Evolutionary conservation across 2,888 invertebrate genomes (phyloP), one percentile per base, ranked within the genome.

Genomic region (Plusia festucae): DNA sequence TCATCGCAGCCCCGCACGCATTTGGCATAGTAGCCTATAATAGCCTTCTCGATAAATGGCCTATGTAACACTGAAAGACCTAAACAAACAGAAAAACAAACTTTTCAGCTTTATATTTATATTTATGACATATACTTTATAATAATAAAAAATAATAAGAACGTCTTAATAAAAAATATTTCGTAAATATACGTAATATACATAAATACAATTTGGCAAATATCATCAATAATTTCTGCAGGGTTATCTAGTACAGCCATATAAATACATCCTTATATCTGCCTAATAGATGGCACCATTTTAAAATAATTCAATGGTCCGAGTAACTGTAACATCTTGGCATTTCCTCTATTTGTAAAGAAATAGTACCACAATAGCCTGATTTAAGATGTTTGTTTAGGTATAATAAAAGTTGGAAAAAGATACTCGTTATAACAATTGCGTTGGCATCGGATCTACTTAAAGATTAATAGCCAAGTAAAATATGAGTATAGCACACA

Each of bases 391-490:
- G 22, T 52, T 52, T 52, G 22, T 52, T 52, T 27, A 22, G 24
- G 24, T 27, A 27, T 52, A 15, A 52, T 52, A 52, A 52, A 52
- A 52, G 24, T 52, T 52, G 24, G 20, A 52, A 24, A 24, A 52
- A 22, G 15, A 52, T 22, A 15, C 52, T 24, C 20, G 13, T 51
- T 24, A 49, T 57, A 13, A 57, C 46, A 46, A 46, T 49, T 57
- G 20, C 46, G 57, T 57, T 57, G 57, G 46, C 57, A 57, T 24
- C 27, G 57, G 8, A 46, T 49, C 27, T 8, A 9, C 44, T 46
- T n/a, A 15, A 49, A 49, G 46, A 49, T 49, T 18, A 49, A 49
- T 20, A 18, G 18, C 13, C 11, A 9, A 11, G 46, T 20, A 18
- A 0, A 49, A 11, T 16, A 46, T 11, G 46, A 9, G 9, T 20